Base-by-base conservation (phyloP, 2,797 vertebrate genomes). In the Pterois miles region DNA sequence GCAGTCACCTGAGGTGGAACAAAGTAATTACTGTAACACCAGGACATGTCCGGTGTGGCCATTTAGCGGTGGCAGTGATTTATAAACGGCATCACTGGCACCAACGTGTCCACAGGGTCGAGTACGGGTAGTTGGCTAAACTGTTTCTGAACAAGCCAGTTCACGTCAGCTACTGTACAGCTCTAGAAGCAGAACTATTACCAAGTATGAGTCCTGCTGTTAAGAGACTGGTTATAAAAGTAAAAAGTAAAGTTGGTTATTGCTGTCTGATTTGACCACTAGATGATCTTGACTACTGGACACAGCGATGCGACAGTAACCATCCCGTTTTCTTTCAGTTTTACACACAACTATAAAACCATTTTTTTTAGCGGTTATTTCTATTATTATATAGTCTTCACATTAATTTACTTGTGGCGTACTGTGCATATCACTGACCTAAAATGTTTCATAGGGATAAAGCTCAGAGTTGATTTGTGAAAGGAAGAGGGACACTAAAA, bases 221-320 rank as follows among this genome's bases (percentile, higher is more conserved):
- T 8, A 36, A 36, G 9, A 46, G 60, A 56, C 4, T 25, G 14
- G 23, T 57, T 48, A 16, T 31, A 20, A 38, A 74, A 69, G 34
- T n/a, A 27, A 50, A 54, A 65, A 52, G 31, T 14, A 50, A 48
- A 66, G 23, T 9, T 60, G 57, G 36, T 85, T 88, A 84, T 78
- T 85, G 79, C 79, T 73, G 65, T 31, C 11, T 73, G 40, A 71
- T 71, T 20, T 62, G 34, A 52, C 6, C 8, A 13, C 11, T 11
- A 14, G 27, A 70, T 65, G 67, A 83, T 66, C 46, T n/a, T n/a
- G n/a, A n/a, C n/a, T 48, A 71, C 18, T 67, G 25, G 14, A 70
- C 48, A 54, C 20, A 50, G 36, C 10, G 5, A n/a, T 20, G 23
- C 63, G 4, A 74, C 33, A 6, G 12, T 5, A 40, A 57, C 23